A percentile compares a stretch with the other conserved stretches of the same genome.
Conservation (phyloP, 2,797 vertebrate genomes). For the Crenuchus spilurus region DNA sequence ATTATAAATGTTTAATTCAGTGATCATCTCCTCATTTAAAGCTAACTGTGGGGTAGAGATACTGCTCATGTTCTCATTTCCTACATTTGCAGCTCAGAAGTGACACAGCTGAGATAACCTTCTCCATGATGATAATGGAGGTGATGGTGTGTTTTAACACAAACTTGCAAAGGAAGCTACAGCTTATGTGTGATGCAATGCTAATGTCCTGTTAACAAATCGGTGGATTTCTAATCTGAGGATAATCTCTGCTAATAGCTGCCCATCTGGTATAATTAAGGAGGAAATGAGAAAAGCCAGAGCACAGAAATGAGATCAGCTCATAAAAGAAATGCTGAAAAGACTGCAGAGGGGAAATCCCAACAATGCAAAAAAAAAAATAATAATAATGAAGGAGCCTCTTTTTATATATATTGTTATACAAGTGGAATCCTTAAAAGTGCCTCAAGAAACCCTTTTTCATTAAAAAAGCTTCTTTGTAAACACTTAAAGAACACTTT, state of each 20-base stretch:
- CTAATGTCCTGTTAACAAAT: not conserved
- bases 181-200: not conserved
- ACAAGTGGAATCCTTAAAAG: no score
- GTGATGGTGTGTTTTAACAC: no score
- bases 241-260: not conserved
- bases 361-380: no score
- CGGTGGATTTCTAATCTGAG: not conserved
- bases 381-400: no score
- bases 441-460: no score
- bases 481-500: no score
- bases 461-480: no score
- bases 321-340: not conserved
- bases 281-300: not conserved
- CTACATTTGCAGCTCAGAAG: not conserved
- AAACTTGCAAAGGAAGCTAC: not conserved
- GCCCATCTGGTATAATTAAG: not conserved
- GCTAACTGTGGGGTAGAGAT: not conserved
- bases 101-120: not conserved
- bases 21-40: not conserved
- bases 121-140: no score
- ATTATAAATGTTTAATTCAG: not conserved
- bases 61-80: no score
- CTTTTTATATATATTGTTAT: no score
- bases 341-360: no score
- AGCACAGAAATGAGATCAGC: not conserved